These are phyloP conservation scores for Alouatta palliata DNA, from an alignment of 2,113 vertebrate genomes.

Conservation along the genomic window DNA sequence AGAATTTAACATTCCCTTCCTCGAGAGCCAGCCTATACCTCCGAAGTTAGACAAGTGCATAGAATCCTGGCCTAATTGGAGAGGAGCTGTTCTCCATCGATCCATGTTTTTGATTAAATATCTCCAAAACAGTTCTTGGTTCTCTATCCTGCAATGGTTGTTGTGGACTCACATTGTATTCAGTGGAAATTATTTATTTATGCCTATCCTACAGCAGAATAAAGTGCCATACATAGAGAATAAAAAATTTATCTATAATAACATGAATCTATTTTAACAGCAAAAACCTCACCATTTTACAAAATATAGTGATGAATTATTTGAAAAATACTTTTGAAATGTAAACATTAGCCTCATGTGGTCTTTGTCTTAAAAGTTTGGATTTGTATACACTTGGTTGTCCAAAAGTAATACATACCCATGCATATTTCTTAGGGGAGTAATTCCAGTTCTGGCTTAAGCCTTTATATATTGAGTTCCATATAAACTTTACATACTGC, in stretches of 20 bases:
- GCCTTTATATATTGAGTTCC: neutral
- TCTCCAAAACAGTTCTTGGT: neutral
- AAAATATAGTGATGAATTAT: slow-evolving; percentile 18
- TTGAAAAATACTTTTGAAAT: slow-evolving; percentile 63
- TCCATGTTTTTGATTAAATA: neutral
- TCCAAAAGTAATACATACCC: slow-evolving; percentile 1
- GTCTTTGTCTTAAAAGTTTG: neutral
- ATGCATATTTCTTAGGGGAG: neutral
- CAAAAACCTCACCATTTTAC: slow-evolving; percentile 37
- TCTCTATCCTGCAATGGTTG: neutral
- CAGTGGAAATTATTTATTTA: slow-evolving; percentile 2
- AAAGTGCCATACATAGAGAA: neutral
- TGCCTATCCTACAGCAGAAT: neutral
- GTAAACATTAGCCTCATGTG: slow-evolving; percentile 23
- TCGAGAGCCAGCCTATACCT: neutral
- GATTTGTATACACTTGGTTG: slow-evolving; percentile 22
- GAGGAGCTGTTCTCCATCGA: neutral
- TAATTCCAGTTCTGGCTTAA: neutral
- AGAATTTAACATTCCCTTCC: neutral
- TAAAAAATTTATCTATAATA: neutral
- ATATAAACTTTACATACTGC: neutral
- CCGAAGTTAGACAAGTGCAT: neutral
- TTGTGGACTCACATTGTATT: neutral
- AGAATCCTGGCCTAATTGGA: neutral
- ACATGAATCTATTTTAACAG: slow-evolving; percentile 9